Evolutionary conservation across 2,888 invertebrate species (phyloP).

Genomic region (Drepana falcataria): DNA sequence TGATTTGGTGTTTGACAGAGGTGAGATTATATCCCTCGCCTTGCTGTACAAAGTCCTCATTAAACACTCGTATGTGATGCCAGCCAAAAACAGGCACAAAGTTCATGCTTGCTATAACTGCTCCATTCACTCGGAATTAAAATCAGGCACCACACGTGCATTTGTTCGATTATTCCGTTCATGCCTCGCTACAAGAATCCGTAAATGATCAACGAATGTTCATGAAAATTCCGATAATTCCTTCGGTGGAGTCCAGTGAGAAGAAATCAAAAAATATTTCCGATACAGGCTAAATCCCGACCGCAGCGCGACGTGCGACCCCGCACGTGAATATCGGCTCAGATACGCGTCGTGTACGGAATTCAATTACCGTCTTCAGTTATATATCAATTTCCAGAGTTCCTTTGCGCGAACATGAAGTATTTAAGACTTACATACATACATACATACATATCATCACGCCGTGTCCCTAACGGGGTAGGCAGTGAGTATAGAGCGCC

Average conservation of each 20-base stretch:
- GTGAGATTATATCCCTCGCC: too few relatives aligned
- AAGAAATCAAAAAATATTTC: constrained; percentile 65
- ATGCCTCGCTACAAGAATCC: constrained; percentile 28
- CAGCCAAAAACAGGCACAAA: too few relatives aligned
- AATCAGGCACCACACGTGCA: too few relatives aligned
- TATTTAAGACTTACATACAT: too few relatives aligned
- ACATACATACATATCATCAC: too few relatives aligned
- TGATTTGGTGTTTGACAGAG: too few relatives aligned
- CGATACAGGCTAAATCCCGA: constrained; percentile 62
- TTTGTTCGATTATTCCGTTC: constrained; percentile 3
- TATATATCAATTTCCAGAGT: constrained; percentile 43
- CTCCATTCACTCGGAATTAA: too few relatives aligned
- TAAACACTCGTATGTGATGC: too few relatives aligned
- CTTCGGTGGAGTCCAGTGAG: constrained; percentile 43
- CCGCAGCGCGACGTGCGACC: constrained; percentile 55
- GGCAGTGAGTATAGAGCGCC: too few relatives aligned
- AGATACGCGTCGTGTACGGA: constrained; percentile 49
- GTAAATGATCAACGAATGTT: constrained; percentile 41
- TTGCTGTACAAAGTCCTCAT: too few relatives aligned
- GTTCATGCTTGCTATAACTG: too few relatives aligned
- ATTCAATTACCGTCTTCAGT: constrained; percentile 59
- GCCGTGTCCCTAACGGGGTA: too few relatives aligned
- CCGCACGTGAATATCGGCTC: constrained; percentile 39
- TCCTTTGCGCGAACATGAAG: constrained; percentile 15
- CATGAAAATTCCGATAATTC: constrained; percentile 60